A percentile compares a stretch with the other conserved stretches of the same genome.
Conservation (phyloP, 2,888 invertebrate genomes). For the Drosophila leonis region DNA sequence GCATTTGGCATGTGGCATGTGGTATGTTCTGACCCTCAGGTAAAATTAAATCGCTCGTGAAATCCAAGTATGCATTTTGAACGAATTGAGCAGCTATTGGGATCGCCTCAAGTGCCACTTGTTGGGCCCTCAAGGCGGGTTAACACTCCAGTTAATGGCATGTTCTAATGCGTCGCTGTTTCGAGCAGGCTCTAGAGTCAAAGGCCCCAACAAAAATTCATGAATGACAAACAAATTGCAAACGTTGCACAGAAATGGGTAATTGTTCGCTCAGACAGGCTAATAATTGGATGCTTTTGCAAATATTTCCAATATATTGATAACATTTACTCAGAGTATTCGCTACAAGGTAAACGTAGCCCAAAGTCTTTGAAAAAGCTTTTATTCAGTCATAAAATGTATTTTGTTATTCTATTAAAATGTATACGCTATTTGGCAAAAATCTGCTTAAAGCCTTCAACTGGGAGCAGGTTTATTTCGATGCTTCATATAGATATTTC, state of each 20-base stretch:
- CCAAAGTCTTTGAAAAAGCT: background rate
- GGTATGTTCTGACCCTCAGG: conserved; percentile 57
- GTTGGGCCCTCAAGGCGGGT: conserved; percentile 26
- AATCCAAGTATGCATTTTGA: conserved; percentile 57
- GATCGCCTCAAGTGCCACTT: conserved; percentile 52
- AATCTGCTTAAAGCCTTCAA: background rate
- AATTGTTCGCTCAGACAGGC: conserved; percentile 11
- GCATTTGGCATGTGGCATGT: conserved; percentile 58
- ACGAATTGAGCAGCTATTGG: conserved; percentile 36
- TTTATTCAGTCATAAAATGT: background rate
- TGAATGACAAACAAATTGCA: conserved; percentile 14
- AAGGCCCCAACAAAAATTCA: conserved; percentile 4
- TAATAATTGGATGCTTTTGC: conserved; percentile 1
- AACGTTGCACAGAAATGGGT: conserved; percentile 5
- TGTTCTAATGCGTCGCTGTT: conserved; percentile 16
- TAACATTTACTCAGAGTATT: background rate
- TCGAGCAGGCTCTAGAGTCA: background rate
- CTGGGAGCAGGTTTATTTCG: background rate
- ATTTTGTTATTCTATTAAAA: background rate
- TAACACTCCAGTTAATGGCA: conserved; percentile 49
- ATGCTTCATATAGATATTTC: background rate
- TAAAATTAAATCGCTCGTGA: conserved; percentile 70
- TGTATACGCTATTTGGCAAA: background rate
- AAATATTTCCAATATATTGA: conserved; percentile 18
- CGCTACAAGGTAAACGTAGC: background rate